Percentiles rank a stretch among this genome's conserved stretches.
Conservation (phyloP, 2,888 invertebrate genomes). For the Drosophila peninsularis region DNA sequence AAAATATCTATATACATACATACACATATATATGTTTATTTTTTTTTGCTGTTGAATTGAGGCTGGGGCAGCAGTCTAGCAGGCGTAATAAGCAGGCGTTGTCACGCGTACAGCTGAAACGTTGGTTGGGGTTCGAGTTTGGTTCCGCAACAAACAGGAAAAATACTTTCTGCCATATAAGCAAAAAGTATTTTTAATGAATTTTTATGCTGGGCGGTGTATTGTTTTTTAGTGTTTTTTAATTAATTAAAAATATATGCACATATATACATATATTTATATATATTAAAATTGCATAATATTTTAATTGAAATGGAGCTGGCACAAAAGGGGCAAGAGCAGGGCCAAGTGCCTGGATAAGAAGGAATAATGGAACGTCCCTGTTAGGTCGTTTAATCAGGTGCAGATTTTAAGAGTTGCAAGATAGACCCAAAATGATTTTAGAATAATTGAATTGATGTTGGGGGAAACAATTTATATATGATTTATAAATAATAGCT, state of each 20-base stretch:
- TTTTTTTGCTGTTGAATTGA: not conserved
- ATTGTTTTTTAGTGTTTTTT: constrained; percentile 72
- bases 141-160: constrained; percentile 62
- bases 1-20: constrained; percentile 8
- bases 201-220: constrained; percentile 64
- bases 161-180: constrained; percentile 67
- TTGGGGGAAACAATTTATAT: not conserved
- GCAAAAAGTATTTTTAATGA: constrained; percentile 77
- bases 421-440: not conserved
- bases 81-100: constrained; percentile 72
- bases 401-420: not conserved
- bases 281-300: constrained; percentile 63
- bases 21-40: constrained; percentile 19
- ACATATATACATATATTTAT: constrained; percentile 49
- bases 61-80: constrained; percentile 10
- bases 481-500: too few species aligned
- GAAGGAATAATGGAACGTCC: constrained; percentile 16
- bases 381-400: constrained; percentile 13
- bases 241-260: constrained; percentile 75
- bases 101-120: constrained; percentile 63
- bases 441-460: not conserved
- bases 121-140: constrained; percentile 36
- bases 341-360: constrained; percentile 5
- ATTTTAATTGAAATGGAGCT: constrained; percentile 68
- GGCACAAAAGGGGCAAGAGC: constrained; percentile 1